phyloP scores from a whole-genome alignment of 1,140 invertebrate species.

The Halictus rubicundus region DNA sequence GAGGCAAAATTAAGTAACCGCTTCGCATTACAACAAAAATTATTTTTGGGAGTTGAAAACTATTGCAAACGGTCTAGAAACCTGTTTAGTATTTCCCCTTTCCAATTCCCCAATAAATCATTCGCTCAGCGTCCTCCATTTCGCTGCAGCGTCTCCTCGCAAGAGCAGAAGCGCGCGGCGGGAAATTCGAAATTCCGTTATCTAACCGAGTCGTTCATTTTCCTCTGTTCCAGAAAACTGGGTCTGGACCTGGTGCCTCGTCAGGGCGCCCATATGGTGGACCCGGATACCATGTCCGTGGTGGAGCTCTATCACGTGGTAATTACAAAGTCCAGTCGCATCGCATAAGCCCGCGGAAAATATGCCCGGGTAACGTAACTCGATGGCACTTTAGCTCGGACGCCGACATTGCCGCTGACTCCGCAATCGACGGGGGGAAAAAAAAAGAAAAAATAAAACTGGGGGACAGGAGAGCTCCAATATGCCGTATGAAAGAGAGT shows the following conservation, averaged over 20 bases:
- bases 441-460: too few relatives aligned
- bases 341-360: not conserved
- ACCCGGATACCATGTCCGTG: constrained; percentile 92
- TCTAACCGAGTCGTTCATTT: constrained; percentile 49
- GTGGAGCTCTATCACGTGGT: constrained; percentile 93
- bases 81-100: too few relatives aligned
- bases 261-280: constrained; percentile 91
- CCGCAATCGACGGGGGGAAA: not conserved
- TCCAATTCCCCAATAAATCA: too few relatives aligned
- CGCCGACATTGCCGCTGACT: not conserved
- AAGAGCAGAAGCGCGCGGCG: too few relatives aligned
- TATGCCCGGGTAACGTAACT: not conserved
- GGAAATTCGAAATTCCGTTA: too few relatives aligned
- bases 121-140: too few relatives aligned
- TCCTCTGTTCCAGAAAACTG: constrained; percentile 88
- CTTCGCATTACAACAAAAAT: too few relatives aligned
- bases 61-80: too few relatives aligned
- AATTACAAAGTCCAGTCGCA: constrained; percentile 58
- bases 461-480: not conserved
- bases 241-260: constrained; percentile 95
- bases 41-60: too few relatives aligned
- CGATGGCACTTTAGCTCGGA: not conserved
- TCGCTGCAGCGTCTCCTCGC: too few relatives aligned
- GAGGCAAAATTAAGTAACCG: too few relatives aligned
- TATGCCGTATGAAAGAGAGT: not conserved